Conservation (phyloP, 2,797 vertebrate genomes). For the Coluber constrictor region DNA sequence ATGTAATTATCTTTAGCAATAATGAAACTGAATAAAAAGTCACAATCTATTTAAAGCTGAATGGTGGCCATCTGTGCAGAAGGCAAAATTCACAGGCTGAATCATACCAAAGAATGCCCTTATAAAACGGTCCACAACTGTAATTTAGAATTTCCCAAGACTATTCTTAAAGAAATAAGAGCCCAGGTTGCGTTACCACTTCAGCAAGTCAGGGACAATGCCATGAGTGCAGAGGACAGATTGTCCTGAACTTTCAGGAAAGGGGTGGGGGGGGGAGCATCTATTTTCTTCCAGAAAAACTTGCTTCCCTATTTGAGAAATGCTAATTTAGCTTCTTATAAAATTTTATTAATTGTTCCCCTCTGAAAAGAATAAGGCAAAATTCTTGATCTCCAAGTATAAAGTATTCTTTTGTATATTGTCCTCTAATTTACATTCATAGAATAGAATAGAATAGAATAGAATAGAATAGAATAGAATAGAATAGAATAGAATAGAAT, state of each 20-base stretch:
- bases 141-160: background rate
- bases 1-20: background rate
- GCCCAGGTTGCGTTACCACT: background rate
- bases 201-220: background rate
- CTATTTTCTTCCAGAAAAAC: background rate
- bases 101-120: background rate
- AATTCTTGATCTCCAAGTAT: background rate
- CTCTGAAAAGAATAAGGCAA: background rate
- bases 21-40: background rate
- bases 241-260: background rate
- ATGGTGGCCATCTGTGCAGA: background rate
- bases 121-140: background rate
- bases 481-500: too few relatives aligned
- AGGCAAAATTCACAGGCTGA: background rate
- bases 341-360: background rate
- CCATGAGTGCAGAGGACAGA: background rate
- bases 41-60: background rate
- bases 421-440: background rate
- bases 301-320: background rate
- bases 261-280: too few relatives aligned
- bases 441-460: too few relatives aligned
- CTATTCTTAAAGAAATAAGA: background rate
- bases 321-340: background rate
- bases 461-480: too few relatives aligned
- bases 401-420: background rate